Evolutionary conservation across 2,888 invertebrate genomes (phyloP), one percentile per base, ranked within the genome.

Genomic region (Rutpela maculata): DNA sequence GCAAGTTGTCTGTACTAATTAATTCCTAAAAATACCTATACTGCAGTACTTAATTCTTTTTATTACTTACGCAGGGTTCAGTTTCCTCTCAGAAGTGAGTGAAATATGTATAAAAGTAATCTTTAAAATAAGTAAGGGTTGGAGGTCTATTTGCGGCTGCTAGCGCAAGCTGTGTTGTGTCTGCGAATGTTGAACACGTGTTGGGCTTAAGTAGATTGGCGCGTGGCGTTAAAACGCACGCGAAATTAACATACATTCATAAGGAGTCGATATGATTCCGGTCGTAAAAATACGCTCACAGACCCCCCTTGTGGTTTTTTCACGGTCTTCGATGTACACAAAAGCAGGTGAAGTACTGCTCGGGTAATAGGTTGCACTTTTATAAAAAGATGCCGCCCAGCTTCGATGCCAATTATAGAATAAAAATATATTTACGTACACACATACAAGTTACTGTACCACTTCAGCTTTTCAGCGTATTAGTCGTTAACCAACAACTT

Each of bases 151-250:
- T 75, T 75, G 75, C 75, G 73, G 60, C 67, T 60, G 43, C 69
- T 19, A 55, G 74, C 66, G 26, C 74, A 63, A 70, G 69, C 63
- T 69, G 74, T 75, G 74, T 77, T 77, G 65, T 77, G 74, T 77
- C 74, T 74, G 77, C 74, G 59, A 71, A 75, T 77, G 77, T 75
- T 50, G 68, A 70, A 77, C 77, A 77, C 75, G 77, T 77, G 77
- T 75, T 57, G 12, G 38, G 57, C 60, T 35, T 68, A 56, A 70
- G 74, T 50, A 59, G 71, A 66, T 77, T 75, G 77, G 77, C 77
- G 74, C 77, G 77, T 77, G 77, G 70, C 77, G 71, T 62, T 57
- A 31, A 56, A 69, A 43, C 69, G 59, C 74, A 77, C 74, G 77
- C 73, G 74, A 75, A 75, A 75, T 68, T n/a, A 18, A 26, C 59